These are phyloP conservation scores for Eulemur macaco DNA, from an alignment of 2,113 vertebrate genomes.

Conservation along the genomic window DNA sequence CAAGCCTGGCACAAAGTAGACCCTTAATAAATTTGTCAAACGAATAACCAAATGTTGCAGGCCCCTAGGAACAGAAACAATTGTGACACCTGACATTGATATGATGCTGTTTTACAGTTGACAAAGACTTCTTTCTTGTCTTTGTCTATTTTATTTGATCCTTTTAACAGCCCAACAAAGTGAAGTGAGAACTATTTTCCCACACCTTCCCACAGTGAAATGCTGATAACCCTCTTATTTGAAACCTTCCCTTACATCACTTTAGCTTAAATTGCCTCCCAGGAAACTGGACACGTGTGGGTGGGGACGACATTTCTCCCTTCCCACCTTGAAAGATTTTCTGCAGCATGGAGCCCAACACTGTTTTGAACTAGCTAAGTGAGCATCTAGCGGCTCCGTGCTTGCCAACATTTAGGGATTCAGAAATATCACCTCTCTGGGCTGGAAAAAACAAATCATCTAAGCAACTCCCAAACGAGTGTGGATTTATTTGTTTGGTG, in stretches of 20 bases:
- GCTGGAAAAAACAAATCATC: not conserved
- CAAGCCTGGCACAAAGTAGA: not conserved
- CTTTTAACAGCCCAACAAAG: not conserved
- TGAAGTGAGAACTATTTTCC: not conserved
- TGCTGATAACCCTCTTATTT: not conserved
- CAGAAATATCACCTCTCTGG: not conserved
- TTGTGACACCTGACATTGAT: not conserved
- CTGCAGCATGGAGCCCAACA: accelerated
- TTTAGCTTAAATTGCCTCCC: not conserved
- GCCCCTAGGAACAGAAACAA: not conserved
- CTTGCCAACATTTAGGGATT: not conserved
- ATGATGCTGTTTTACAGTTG: not conserved
- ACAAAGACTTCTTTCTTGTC: not conserved
- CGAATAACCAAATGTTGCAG: not conserved
- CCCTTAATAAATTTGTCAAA: not conserved
- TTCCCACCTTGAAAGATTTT: not conserved
- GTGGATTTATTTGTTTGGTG: not conserved
- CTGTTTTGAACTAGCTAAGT: not conserved
- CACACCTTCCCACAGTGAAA: not conserved
- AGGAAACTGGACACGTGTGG: not conserved
- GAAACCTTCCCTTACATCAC: not conserved
- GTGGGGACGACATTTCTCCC: not conserved
- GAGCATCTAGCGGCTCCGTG: not conserved
- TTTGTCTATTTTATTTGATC: not conserved
- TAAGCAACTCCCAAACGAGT: not conserved